Evolutionary conservation across 2,113 vertebrate species (phyloP).

Genomic region (Pachycephala philippinensis): DNA sequence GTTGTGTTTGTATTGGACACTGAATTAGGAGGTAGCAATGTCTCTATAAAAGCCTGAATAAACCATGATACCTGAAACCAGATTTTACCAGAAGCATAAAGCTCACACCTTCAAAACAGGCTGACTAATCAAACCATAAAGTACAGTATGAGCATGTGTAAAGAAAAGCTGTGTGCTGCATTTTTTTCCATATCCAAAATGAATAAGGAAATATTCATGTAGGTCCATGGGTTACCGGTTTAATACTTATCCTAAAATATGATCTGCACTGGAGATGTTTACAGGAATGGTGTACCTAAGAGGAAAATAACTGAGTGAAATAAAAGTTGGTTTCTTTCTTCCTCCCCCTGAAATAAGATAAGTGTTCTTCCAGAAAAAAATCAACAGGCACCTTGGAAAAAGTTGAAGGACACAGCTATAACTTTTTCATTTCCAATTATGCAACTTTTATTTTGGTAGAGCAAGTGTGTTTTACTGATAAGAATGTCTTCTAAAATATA

Average conservation of each 20-base stretch:
- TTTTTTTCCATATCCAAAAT: neutral
- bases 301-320: neutral
- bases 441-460: slow-evolving; percentile 46
- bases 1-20: neutral
- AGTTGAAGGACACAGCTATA: slow-evolving; percentile 12
- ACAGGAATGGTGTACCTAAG: neutral
- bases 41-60: neutral
- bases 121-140: neutral
- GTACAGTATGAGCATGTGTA: neutral
- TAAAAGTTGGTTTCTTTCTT: neutral
- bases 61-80: neutral
- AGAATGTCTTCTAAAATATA: slow-evolving; percentile 11
- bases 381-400: neutral
- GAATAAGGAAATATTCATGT: neutral
- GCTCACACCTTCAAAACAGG: neutral
- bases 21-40: neutral
- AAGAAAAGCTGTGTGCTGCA: neutral
- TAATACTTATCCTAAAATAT: neutral
- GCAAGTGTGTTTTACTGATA: slow-evolving; percentile 51
- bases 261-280: neutral
- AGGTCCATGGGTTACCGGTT: neutral
- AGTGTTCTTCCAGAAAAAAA: neutral
- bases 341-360: neutral
- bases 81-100: neutral
- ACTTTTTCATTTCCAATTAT: slow-evolving; percentile 47